Evolutionary conservation across 2,888 invertebrate species (phyloP).

Genomic region (Apamea monoglypha): DNA sequence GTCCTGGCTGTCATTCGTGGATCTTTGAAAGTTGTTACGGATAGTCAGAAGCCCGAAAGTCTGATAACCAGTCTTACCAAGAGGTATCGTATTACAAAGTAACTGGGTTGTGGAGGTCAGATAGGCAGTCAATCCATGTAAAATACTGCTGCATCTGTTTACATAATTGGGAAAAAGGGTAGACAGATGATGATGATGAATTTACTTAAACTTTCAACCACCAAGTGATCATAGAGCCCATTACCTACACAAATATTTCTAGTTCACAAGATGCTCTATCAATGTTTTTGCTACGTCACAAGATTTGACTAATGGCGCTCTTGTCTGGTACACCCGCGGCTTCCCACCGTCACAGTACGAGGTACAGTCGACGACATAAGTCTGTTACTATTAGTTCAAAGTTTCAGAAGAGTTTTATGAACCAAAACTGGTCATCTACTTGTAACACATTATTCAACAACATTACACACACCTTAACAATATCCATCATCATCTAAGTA

Average conservation of each 20-base stretch:
- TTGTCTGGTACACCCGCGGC: slow-evolving; percentile 78
- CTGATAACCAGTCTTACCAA: no score
- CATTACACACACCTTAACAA: no score
- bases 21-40: no score
- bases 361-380: slow-evolving; percentile 33
- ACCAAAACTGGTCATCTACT: not conserved
- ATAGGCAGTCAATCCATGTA: no score
- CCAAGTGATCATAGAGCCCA: slow-evolving; percentile 2
- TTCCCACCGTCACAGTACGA: slow-evolving; percentile 78
- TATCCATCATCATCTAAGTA: no score
- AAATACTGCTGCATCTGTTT: no score
- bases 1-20: no score
- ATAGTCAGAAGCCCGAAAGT: no score
- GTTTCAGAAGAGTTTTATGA: not conserved
- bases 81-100: no score
- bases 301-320: slow-evolving; percentile 86
- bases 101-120: no score
- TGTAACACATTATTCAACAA: not conserved
- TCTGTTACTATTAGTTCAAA: not conserved
- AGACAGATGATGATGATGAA: no score
- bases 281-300: slow-evolving; percentile 81
- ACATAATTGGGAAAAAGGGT: no score
- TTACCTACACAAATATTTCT: slow-evolving; percentile 13
- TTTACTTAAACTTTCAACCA: not conserved
- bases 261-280: slow-evolving; percentile 47